Evolutionary conservation across 2,888 invertebrate species (phyloP), one percentile per base, ranked within the genome.

Genomic region (Drosophila monieri): DNA sequence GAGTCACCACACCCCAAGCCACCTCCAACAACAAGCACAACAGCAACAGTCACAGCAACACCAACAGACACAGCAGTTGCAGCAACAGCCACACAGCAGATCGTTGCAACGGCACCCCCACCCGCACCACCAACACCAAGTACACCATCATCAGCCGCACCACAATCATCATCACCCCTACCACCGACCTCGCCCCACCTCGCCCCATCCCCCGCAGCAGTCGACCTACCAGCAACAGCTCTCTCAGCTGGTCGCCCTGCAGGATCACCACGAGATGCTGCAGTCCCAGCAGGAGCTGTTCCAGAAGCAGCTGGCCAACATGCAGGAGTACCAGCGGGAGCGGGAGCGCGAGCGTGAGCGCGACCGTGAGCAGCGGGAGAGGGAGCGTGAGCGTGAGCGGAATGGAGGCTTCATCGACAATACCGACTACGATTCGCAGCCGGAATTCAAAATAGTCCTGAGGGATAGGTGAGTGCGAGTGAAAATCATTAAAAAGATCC

Each of bases 381-480:
- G 76, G 23, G 70, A 70, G 58, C 76, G 59, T 4, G 71, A 71
- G 10, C 37, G 69, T 5, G 65, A 71, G 6, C 35, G 41, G 30
- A 46, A 67, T 37, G 53, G 30, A 47, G 70, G 70, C 60, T 87
- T 59, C 47, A 85, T 78, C 61, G 88, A 88, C 62, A 74, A 70
- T 80, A 80, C 75, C 61, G 88, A 85, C 58, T 77, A 78, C 60
- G 85, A 85, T 65, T 84, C 88, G 21, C 90, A 88, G 76, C 88
- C 85, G 74, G 90, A 90, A 74, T 89, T 81, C 80, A 89, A 83
- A 80, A 88, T 88, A 87, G 90, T 90, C 84, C 85, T 89, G 79
- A 89, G 90, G 88, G 91, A 91, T 88, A 90, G 91, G 91, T 91
- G 88, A 91, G 91, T 91, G 88, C 83, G 52, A 56, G 57, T 51